Conservation (phyloP, 1,140 invertebrate species). For the Danaus melanippus region DNA sequence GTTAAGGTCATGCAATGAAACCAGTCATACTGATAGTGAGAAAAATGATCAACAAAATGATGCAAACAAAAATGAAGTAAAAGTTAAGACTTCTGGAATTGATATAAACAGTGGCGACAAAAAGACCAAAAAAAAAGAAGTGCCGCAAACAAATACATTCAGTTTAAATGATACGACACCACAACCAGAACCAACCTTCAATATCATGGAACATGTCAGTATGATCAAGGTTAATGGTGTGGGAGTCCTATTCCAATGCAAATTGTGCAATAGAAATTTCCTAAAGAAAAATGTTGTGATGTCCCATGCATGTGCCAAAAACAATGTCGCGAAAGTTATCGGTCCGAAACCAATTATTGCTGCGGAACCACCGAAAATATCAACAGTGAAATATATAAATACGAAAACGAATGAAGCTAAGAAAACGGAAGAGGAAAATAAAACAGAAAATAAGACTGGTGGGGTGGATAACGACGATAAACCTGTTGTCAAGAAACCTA, state of each 20-base stretch:
- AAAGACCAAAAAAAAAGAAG: constrained; percentile 5
- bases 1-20: constrained; percentile 4
- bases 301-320: constrained; percentile 59
- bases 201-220: constrained; percentile 61
- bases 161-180: constrained; percentile 8
- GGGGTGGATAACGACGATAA: constrained; percentile 23
- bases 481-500: constrained; percentile 28
- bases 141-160: constrained; percentile 17
- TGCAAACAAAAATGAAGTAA: background rate
- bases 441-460: constrained; percentile 26
- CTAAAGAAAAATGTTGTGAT: constrained; percentile 56
- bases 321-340: constrained; percentile 40
- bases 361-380: constrained; percentile 42
- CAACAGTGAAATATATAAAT: constrained; percentile 58
- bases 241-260: constrained; percentile 57
- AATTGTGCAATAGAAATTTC: constrained; percentile 63
- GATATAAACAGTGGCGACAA: background rate
- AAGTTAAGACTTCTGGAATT: background rate
- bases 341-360: constrained; percentile 25
- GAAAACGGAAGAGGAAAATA: constrained; percentile 15
- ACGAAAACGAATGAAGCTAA: constrained; percentile 25
- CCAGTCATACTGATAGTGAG: background rate
- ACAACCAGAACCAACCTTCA: constrained; percentile 22
- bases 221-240: constrained; percentile 64
- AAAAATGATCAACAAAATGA: background rate